Evolutionary conservation across 2,888 invertebrate species (phyloP).

Genomic region (Sisyra nigra): DNA sequence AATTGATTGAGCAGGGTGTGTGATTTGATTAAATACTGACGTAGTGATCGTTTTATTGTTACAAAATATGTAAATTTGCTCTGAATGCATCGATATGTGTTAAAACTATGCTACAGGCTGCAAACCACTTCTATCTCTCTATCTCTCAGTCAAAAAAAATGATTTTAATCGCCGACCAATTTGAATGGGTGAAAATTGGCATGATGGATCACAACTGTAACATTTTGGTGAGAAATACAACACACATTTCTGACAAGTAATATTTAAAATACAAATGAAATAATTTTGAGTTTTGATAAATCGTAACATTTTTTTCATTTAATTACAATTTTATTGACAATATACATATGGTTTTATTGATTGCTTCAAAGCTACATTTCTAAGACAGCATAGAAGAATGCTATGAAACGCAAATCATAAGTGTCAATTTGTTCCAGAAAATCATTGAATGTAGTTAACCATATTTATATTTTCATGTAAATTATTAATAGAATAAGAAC

Average conservation of each 20-base stretch:
- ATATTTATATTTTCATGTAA: too few species aligned
- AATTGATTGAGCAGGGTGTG: not conserved
- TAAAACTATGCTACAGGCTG: conserved; percentile 8
- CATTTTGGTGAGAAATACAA: conserved; percentile 6
- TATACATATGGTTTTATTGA: too few species aligned
- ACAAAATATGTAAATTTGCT: not conserved
- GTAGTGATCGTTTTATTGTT: not conserved
- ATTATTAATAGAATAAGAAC: too few species aligned
- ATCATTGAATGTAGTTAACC: too few species aligned
- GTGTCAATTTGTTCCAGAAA: too few species aligned
- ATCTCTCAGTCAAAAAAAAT: conserved; percentile 2
- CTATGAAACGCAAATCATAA: too few species aligned
- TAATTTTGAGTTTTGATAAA: too few species aligned
- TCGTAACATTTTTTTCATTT: too few species aligned
- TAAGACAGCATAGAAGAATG: too few species aligned
- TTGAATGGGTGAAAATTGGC: conserved; percentile 5
- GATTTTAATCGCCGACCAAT: conserved; percentile 3
- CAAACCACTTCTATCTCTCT: conserved; percentile 7
- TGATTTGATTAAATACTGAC: not conserved
- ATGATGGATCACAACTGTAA: conserved; percentile 5
- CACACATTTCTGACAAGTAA: conserved; percentile 4
- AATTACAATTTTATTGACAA: too few species aligned
- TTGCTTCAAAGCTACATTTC: too few species aligned
- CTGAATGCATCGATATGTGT: conserved; percentile 7
- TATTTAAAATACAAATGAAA: not conserved